Base-by-base conservation (phyloP, 2,888 invertebrate genomes). In the Molorchus minor region DNA sequence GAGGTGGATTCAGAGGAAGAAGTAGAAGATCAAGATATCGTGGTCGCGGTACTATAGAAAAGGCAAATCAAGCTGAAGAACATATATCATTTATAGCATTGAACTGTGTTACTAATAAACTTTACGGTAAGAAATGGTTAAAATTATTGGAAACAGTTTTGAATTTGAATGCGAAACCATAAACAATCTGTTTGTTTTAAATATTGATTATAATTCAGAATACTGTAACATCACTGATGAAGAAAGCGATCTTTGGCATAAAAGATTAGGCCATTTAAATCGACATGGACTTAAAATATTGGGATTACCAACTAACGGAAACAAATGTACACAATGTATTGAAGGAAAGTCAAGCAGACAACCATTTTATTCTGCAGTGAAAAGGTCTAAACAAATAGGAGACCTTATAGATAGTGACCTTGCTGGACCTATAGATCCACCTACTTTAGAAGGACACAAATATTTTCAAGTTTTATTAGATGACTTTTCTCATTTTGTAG, bases 321-420 rank as follows among this genome's bases (percentile, higher is more conserved):
- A 60, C 1, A 36, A 30, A 19, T 56, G 60, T 51, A 36, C 13
- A 35, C 30, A n/a, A n/a, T 60, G 49, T 20, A 19, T 58, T 17
- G 56, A 65, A 43, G 52, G 59, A 2, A 63, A 64, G 20, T 8
- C 41, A 29, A 44, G 62, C 17, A 59, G 63, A 58, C 59, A 61
- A 56, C 59, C 57, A 16, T 64, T 62, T 56, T 47, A 21, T 30
- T 38, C 56, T 47, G 19, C 29, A 33, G 8, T 54, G 35, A 67
- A 62, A 7, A 58, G 40, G 49, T 61, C 67, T 25, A 43, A 2
- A 12, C 35, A 40, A 33, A 62, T 68, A 46, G 64, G 65, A 35
- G 61, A 70, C 19, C 40, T 67, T 5, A 66, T 68, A 41, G 62
- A 68, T 52, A 36, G 61, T 13, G 66, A 63, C 52, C 59, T 69